Percentiles rank a stretch among this genome's conserved stretches.
Conservation (phyloP, 2,888 invertebrate species). For the Monochamus alternatus region DNA sequence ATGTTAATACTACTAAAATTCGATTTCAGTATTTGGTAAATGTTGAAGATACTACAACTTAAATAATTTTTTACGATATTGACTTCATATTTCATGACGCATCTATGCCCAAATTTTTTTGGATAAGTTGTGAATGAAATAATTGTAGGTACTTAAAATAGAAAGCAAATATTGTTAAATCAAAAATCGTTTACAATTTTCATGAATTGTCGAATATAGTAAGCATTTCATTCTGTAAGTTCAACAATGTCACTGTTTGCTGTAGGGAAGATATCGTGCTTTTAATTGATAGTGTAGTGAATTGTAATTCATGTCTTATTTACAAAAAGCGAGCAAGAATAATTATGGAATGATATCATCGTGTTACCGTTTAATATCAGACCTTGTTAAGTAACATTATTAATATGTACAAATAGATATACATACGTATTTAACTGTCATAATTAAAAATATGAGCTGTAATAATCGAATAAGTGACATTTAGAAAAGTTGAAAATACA, state of each 20-base stretch:
- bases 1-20: too few species aligned
- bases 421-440: too few species aligned
- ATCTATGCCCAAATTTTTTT: too few species aligned
- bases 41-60: too few species aligned
- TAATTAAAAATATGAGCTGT: too few species aligned
- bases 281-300: neutral
- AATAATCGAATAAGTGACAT: too few species aligned
- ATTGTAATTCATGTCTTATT: constrained; percentile 1
- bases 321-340: neutral
- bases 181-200: neutral
- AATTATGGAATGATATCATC: constrained; percentile 4
- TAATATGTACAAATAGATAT: too few species aligned
- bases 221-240: neutral
- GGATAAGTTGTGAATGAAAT: too few species aligned
- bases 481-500: too few species aligned
- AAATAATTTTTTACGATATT: too few species aligned
- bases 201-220: neutral
- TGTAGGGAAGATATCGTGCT: neutral
- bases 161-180: neutral
- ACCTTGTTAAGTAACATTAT: constrained; percentile 3
- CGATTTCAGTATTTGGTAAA: too few species aligned
- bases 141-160: neutral
- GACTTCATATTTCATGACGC: too few species aligned
- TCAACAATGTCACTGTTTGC: neutral
- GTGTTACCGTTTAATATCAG: neutral